A percentile compares a stretch with the other conserved stretches of the same genome.
Conservation (phyloP, 1,140 invertebrate species). For the Bombus fervidus region DNA sequence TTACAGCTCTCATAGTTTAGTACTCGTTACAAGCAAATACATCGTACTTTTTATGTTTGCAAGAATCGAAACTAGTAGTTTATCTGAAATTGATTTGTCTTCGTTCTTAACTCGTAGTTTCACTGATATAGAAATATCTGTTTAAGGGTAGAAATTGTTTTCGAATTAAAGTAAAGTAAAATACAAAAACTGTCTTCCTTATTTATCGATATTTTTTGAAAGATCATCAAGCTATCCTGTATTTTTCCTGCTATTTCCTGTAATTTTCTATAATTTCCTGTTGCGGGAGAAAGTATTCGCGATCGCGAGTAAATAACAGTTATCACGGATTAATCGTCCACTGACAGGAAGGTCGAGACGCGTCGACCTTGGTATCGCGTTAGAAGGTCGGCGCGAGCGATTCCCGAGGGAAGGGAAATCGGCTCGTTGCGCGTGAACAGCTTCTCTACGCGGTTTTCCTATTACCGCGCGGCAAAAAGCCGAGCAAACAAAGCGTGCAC, state of each 20-base stretch:
- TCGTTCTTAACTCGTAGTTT: too few relatives aligned
- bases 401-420: conserved; percentile 18
- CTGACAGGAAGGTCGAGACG: background rate
- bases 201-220: background rate
- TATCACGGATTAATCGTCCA: background rate
- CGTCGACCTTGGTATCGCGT: conserved; percentile 11
- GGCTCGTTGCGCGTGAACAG: background rate
- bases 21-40: too few relatives aligned
- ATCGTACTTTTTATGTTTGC: too few relatives aligned
- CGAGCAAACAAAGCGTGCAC: conserved; percentile 24
- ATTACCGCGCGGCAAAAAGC: conserved; percentile 10
- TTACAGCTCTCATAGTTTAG: too few relatives aligned
- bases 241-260: background rate
- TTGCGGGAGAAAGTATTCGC: background rate
- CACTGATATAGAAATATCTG: too few relatives aligned
- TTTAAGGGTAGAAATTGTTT: too few relatives aligned
- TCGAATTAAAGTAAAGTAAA: too few relatives aligned
- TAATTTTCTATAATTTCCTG: background rate
- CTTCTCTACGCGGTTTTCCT: conserved; percentile 21
- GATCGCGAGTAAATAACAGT: background rate
- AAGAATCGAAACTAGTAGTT: too few relatives aligned
- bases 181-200: too few relatives aligned
- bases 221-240: background rate
- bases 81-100: too few relatives aligned
- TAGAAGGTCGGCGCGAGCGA: background rate